A percentile compares a stretch with the other conserved stretches of the same genome.
Evolutionary conservation across 2,113 vertebrate species (phyloP).

Genomic region (Mobula hypostoma): DNA sequence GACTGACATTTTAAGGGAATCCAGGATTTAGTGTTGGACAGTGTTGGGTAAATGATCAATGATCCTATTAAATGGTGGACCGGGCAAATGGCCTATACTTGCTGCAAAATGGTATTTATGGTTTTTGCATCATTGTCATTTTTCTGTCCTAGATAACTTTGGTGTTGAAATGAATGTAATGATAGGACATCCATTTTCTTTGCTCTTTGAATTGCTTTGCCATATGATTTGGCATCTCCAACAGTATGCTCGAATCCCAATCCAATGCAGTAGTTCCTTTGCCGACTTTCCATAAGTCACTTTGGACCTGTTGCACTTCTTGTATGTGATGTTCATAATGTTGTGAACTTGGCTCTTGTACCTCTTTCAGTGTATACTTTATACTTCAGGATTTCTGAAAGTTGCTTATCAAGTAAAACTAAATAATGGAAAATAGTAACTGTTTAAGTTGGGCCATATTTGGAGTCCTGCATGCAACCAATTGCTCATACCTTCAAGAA

Average conservation of each 20-base stretch:
- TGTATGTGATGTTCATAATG: background rate
- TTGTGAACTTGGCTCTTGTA: background rate
- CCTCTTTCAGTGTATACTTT: background rate
- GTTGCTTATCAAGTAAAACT: background rate
- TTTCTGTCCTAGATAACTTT: background rate
- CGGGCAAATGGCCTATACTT: too few relatives aligned
- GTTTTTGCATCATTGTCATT: too few relatives aligned
- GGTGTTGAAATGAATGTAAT: background rate
- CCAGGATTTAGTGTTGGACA: too few relatives aligned
- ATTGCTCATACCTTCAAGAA: background rate
- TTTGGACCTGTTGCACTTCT: background rate
- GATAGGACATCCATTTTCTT: background rate
- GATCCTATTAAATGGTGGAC: too few relatives aligned
- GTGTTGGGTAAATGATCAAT: too few relatives aligned
- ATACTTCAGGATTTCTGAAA: background rate
- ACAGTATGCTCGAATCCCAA: background rate
- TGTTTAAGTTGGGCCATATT: background rate
- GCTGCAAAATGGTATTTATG: too few relatives aligned
- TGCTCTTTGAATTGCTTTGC: background rate
- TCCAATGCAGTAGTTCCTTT: background rate
- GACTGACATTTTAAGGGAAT: too few relatives aligned
- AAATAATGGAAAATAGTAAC: background rate
- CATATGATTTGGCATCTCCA: background rate
- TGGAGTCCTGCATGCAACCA: background rate
- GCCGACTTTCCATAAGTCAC: slow-evolving; percentile 15